Percentiles rank a stretch among this genome's conserved stretches.
Evolutionary conservation across 1,140 invertebrate genomes (phyloP).

Genomic region (Solen grandis): DNA sequence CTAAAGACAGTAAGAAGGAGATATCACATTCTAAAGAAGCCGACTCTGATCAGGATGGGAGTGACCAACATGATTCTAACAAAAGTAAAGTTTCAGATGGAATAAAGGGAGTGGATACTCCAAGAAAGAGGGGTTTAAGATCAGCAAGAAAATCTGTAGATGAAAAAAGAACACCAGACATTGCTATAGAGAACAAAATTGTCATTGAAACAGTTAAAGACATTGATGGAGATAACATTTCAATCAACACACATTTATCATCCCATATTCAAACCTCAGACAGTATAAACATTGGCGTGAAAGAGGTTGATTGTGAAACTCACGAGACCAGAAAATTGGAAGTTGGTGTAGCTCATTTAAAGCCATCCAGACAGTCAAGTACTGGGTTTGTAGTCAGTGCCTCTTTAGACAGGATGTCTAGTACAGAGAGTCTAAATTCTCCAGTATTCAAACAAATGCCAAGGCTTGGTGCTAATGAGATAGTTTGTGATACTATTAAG

Average conservation of each 20-base stretch:
- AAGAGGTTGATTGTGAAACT: too few relatives aligned
- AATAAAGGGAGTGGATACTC: too few relatives aligned
- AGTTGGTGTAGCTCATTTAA: background rate
- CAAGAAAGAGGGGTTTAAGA: too few relatives aligned
- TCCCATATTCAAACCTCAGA: background rate
- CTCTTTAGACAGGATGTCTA: conserved; percentile 20
- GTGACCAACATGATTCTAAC: too few relatives aligned
- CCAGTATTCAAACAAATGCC: conserved; percentile 4
- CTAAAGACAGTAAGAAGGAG: too few relatives aligned
- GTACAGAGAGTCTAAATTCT: conserved; percentile 23
- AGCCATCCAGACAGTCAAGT: conserved; percentile 28
- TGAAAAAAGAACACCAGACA: too few relatives aligned
- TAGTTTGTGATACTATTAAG: conserved; percentile 31
- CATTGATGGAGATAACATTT: background rate
- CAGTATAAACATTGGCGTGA: too few relatives aligned
- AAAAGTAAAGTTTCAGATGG: too few relatives aligned
- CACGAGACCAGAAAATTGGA: background rate
- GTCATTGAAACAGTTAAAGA: background rate
- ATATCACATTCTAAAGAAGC: too few relatives aligned
- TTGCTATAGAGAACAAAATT: background rate
- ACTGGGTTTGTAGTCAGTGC: conserved; percentile 38
- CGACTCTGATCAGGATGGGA: too few relatives aligned
- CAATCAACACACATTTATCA: background rate
- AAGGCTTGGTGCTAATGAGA: background rate
- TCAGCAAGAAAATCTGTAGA: too few relatives aligned